Evolutionary conservation across 2,113 vertebrate genomes (phyloP), one percentile per base, ranked within the genome.

Genomic region (Melanotaenia duboulayi): DNA sequence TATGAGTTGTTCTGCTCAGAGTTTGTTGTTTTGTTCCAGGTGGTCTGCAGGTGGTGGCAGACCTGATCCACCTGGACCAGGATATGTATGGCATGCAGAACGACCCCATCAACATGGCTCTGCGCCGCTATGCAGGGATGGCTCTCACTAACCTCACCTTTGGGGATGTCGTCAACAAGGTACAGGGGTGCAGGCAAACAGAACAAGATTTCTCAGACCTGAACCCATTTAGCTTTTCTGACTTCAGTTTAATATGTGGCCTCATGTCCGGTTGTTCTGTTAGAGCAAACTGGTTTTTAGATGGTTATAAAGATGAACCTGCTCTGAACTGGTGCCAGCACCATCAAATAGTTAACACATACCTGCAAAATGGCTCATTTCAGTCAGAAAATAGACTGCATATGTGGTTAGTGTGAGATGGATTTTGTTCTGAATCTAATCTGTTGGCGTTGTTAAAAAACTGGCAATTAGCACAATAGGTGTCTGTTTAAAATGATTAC

Each of bases 141-240:
- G 96, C 96, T 0, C 91, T 99, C 79, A 99, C 97, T 64, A 99
- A 98, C 89, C 97, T 99, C 76, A 99, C 97, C 62, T 99, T 98
- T 0, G 98, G 97, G 0, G 98, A 99, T 0, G 97, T 99, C 0
- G 97, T 96, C 84, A 99, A 99, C 92, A 99, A 99, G 96, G 97
- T 98, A 28, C 17, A 14, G 20, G 1, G 7, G 20, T 11, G 7
- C 32, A 12, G 62, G 50, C 19, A 11, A n/a, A 11, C 7, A 7
- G 57, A 11, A 39, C 28, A 2, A 22, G 39, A 5, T 13, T 42
- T 1, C 39, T 35, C 28, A 28, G 28, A 28, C 28, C 28, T 35
- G 32, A 3, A 35, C 8, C 32, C 8, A 9, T 28, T 28, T 28
- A 28, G 28, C 28, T 28, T n/a, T 3, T 28, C 28, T 28, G 28